Evolutionary conservation across 2,113 vertebrate species (phyloP).

Genomic region (Stomatorhinus ivindoensis): DNA sequence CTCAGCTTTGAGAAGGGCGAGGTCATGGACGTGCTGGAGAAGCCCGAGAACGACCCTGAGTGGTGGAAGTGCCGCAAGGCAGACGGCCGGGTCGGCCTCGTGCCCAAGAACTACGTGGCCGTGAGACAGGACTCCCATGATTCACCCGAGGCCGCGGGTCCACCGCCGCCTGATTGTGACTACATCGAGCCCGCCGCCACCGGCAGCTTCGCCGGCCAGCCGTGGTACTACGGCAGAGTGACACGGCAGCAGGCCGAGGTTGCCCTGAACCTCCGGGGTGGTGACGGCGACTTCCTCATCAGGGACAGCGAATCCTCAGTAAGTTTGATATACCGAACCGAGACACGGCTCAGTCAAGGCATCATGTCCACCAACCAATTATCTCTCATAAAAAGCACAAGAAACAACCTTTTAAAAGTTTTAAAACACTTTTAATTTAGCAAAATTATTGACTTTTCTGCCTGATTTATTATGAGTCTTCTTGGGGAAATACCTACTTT

Average conservation of each 20-base stretch:
- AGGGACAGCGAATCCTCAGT: slow-evolving; percentile 87
- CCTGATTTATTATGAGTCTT: not conserved
- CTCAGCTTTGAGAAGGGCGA: slow-evolving; percentile 85
- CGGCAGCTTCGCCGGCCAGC: slow-evolving; percentile 78
- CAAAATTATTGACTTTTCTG: not conserved
- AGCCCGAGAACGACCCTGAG: slow-evolving; percentile 83
- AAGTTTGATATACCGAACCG: slow-evolving; percentile 45
- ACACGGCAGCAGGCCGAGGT: slow-evolving; percentile 85
- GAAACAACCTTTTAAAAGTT: not conserved
- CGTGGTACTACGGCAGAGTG: slow-evolving; percentile 87
- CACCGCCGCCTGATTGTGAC: slow-evolving; percentile 79
- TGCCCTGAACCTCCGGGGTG: slow-evolving; percentile 78
- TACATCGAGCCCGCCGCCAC: slow-evolving; percentile 74
- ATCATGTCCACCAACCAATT: not conserved
- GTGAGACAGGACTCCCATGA: slow-evolving; percentile 69
- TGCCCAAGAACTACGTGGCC: slow-evolving; percentile 85
- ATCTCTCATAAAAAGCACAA: not conserved
- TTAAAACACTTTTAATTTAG: not conserved
- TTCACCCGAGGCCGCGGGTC: slow-evolving; percentile 52
- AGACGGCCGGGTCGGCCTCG: slow-evolving; percentile 77
- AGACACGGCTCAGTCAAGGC: not conserved
- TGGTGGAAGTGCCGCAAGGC: slow-evolving; percentile 89
- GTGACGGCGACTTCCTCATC: slow-evolving; percentile 83
- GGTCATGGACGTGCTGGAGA: slow-evolving; percentile 85
- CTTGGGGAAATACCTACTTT: not conserved